These are phyloP conservation scores for Anastrepha obliqua DNA, from an alignment of 1,140 invertebrate species.

Conservation along the genomic window DNA sequence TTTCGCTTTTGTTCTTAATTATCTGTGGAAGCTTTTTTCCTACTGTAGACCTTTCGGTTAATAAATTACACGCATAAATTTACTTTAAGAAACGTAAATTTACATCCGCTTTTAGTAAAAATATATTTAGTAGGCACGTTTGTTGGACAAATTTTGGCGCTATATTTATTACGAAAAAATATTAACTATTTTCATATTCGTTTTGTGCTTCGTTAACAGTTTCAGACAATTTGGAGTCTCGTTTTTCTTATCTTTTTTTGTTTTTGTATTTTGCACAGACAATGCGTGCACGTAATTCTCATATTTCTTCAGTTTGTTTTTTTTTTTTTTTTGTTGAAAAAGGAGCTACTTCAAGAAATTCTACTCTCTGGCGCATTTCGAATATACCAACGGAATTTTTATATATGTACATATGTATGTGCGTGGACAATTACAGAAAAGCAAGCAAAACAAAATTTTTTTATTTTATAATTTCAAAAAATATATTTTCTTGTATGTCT, in stretches of 20 bases:
- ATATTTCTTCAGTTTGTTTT: background rate
- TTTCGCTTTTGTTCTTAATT: background rate
- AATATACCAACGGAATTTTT: background rate
- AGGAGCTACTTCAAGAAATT: background rate
- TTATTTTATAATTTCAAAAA: background rate
- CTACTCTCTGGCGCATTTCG: background rate
- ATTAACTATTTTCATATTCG: conserved; percentile 10
- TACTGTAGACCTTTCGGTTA: background rate
- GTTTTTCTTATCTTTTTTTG: background rate
- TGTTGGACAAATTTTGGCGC: background rate
- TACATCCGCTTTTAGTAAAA: background rate
- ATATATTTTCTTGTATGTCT: background rate
- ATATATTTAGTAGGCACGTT: conserved; percentile 27
- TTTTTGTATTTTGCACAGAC: background rate
- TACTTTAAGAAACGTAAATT: background rate
- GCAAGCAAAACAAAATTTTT: background rate
- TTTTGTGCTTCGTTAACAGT: conserved; percentile 48
- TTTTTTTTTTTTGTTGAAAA: background rate
- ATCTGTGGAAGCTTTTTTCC: background rate
- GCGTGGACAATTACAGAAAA: background rate
- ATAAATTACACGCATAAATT: background rate
- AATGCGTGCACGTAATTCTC: conserved; percentile 2
- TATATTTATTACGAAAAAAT: background rate
- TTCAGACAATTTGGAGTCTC: conserved; percentile 1
- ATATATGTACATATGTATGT: background rate